Base-by-base conservation (phyloP, 2,888 invertebrate species). In the Drosophila rubida region DNA sequence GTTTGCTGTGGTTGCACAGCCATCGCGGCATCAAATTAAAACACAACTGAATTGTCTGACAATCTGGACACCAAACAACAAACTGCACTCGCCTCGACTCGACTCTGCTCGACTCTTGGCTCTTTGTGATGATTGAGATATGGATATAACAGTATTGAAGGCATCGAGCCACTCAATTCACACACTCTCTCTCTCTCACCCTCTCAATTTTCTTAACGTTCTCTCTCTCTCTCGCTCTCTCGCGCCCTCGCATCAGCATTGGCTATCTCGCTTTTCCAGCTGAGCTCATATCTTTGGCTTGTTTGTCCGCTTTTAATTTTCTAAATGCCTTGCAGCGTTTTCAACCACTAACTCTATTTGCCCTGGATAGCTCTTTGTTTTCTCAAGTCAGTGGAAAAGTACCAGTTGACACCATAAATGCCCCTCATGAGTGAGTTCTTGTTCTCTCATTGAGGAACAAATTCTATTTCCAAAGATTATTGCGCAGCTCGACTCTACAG, bases 301-400 rank as follows among this genome's bases (percentile, higher is more conserved):
- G 60, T 55, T 46, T 65, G 37, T 23, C 7, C 25, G 51, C 44
- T 51, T 72, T 62, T 42, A 61, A 58, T 71, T 65, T 65, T 72
- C 46, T 45, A 42, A 48, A 41, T 74, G 54, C 50, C 30, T 23
- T 50, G 23, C 32, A 59, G 22, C 23, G 54, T 57, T 70, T 77
- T 54, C 68, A 62, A 78, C 75, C 75, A 75, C 75, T 63, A 61
- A 46, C 41, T 41, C 23, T 23, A 25, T 50, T 49, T 51, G 25
- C 27, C 13, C 7, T 37, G 11, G 1, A 53, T 49, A 59, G 49
- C 37, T 51, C 55, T 69, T 69, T 59, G 58, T 70, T 58, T 76
- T 51, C 25, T 35, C 22, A 6, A 48, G 27, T 9, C 37, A 68
- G 63, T 75, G 78, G 74, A 75, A 75, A 75, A 48, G 68, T 75